Percentiles rank a stretch among this genome's conserved stretches.
Conservation (phyloP, 2,888 invertebrate species). For the Theristus sp. region DNA sequence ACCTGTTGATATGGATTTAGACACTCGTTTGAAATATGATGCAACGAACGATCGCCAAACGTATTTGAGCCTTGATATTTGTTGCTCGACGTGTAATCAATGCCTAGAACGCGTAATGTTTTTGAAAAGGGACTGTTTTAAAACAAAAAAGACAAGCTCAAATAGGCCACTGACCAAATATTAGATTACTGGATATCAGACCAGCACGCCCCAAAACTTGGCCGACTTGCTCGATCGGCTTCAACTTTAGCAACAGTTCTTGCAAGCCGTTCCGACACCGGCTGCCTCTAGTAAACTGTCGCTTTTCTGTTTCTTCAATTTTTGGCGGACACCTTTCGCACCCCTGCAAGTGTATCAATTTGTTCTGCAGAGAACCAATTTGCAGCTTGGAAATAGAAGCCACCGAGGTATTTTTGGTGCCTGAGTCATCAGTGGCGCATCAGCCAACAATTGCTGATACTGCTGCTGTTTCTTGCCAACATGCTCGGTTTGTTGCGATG, state of each 20-base stretch:
- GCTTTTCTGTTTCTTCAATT: background rate
- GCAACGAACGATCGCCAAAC: slow-evolving; percentile 33
- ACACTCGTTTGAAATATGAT: slow-evolving; percentile 20
- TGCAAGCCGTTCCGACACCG: slow-evolving; percentile 24
- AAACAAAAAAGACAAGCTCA: background rate
- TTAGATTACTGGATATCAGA: slow-evolving; percentile 34
- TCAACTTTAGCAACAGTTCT: slow-evolving; percentile 22
- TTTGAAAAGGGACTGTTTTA: background rate
- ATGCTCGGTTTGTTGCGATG: background rate
- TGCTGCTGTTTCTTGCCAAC: background rate
- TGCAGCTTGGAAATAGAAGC: background rate
- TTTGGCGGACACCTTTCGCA: background rate
- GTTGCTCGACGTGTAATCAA: slow-evolving; percentile 40
- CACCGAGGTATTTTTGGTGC: background rate
- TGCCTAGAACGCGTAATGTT: too few relatives aligned
- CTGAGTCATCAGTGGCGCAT: background rate
- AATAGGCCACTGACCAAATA: slow-evolving; percentile 33
- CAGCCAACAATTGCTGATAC: background rate
- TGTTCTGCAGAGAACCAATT: too few relatives aligned
- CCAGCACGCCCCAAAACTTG: slow-evolving; percentile 34
- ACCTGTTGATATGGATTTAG: slow-evolving; percentile 35
- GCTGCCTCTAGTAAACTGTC: slow-evolving; percentile 13
- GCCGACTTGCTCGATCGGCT: slow-evolving; percentile 30
- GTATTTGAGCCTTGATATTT: slow-evolving; percentile 39
- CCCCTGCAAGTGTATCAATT: background rate